These are phyloP conservation scores for Drosophila micromelanica DNA, from an alignment of 1,140 invertebrate species.

Conservation along the genomic window DNA sequence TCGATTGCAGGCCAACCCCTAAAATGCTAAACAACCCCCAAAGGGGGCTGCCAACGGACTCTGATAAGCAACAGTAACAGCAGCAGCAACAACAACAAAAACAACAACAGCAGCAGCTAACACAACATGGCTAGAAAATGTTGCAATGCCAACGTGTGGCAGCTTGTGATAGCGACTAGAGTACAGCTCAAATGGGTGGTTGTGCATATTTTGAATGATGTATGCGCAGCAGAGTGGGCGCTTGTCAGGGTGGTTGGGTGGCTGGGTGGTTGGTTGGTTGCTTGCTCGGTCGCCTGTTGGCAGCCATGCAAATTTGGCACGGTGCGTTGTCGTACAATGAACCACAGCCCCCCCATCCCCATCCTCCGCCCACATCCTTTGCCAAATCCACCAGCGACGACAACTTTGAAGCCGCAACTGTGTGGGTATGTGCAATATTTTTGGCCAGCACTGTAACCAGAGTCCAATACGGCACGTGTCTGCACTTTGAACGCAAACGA, in stretches of 20 bases:
- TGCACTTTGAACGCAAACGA: constrained; percentile 75
- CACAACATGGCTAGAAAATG: constrained; percentile 65
- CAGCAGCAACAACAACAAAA: constrained; percentile 41
- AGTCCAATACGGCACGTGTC: constrained; percentile 67
- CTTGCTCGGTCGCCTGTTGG: constrained; percentile 18
- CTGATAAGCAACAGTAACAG: constrained; percentile 67
- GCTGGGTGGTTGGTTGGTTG: constrained; percentile 46
- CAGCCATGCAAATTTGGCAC: constrained; percentile 74
- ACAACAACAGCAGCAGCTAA: constrained; percentile 1
- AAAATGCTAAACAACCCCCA: constrained; percentile 72
- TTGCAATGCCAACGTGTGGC: constrained; percentile 80
- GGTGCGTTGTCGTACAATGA: constrained; percentile 60
- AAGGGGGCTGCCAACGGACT: constrained; percentile 37
- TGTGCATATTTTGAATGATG: constrained; percentile 80
- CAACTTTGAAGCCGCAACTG: constrained; percentile 30
- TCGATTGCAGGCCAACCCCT: constrained; percentile 66
- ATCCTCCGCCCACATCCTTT: neutral
- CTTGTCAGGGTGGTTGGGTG: constrained; percentile 10
- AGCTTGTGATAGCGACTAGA: constrained; percentile 73
- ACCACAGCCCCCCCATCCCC: constrained; percentile 27
- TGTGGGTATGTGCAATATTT: constrained; percentile 47
- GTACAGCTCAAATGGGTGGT: constrained; percentile 38
- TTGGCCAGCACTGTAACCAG: constrained; percentile 53
- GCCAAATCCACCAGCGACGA: constrained; percentile 45
- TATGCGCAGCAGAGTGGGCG: constrained; percentile 22